These are phyloP conservation scores for Macroglossus sobrinus DNA, from an alignment of 2,113 vertebrate species.

Conservation along the genomic window DNA sequence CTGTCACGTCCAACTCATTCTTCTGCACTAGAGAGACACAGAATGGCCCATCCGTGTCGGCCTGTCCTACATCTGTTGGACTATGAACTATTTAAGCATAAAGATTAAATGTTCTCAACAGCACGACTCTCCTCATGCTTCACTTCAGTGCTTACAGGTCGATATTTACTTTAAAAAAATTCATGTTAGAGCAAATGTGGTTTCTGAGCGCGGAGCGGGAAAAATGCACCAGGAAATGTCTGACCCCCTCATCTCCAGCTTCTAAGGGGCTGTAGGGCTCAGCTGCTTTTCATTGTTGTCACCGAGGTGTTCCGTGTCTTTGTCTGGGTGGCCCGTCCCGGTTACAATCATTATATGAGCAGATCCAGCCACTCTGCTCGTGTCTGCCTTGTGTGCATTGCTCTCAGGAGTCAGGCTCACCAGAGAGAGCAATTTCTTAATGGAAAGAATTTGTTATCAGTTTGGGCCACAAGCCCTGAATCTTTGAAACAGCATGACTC, in stretches of 20 bases:
- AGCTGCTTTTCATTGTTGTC: not conserved
- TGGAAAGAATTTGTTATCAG: conserved; percentile 64
- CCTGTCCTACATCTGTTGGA: not conserved
- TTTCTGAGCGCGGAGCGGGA: not conserved
- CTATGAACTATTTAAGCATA: not conserved
- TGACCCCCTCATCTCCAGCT: not conserved
- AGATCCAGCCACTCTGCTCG: fast-evolving
- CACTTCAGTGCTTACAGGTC: not conserved
- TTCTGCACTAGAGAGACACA: not conserved
- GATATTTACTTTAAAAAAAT: not conserved
- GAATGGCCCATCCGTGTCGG: fast-evolving
- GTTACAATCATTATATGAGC: not conserved
- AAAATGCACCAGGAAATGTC: fast-evolving
- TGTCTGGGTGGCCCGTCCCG: not conserved
- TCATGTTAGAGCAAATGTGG: not conserved
- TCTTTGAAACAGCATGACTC: conserved; percentile 45
- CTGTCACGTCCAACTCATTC: not conserved
- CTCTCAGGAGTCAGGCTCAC: conserved; percentile 40
- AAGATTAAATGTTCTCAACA: not conserved
- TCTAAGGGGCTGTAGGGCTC: not conserved
- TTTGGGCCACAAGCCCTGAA: conserved; percentile 37
- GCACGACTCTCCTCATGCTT: not conserved
- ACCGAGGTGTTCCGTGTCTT: not conserved
- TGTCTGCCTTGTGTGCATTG: not conserved
- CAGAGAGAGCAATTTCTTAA: conserved; percentile 61